These are phyloP conservation scores for Heliconius congener DNA, from an alignment of 1,140 invertebrate genomes.

Conservation along the genomic window DNA sequence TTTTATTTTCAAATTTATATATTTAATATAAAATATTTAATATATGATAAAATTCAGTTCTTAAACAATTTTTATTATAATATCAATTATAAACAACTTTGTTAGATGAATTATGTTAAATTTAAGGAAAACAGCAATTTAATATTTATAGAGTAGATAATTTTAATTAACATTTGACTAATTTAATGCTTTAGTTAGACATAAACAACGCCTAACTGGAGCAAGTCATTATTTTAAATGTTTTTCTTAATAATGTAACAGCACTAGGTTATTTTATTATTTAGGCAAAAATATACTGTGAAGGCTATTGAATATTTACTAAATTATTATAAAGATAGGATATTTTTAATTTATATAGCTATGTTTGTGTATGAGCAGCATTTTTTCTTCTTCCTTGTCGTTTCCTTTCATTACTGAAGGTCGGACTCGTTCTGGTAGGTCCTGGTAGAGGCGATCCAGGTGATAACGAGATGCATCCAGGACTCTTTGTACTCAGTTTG, in stretches of 20 bases:
- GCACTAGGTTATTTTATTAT: not conserved
- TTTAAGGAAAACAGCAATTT: not conserved
- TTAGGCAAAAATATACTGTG: not conserved
- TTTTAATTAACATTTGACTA: not conserved
- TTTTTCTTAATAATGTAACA: not conserved
- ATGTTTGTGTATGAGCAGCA: too few species aligned
- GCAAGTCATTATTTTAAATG: conserved; percentile 1
- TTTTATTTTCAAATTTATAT: too few species aligned
- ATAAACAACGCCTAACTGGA: conserved; percentile 4
- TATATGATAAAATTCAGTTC: too few species aligned
- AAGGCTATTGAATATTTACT: not conserved
- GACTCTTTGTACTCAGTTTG: too few species aligned
- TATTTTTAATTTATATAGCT: too few species aligned
- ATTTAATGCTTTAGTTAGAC: not conserved
- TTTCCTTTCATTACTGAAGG: too few species aligned
- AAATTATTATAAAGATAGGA: not conserved
- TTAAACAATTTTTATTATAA: not conserved
- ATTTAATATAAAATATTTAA: too few species aligned
- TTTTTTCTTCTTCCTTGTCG: too few species aligned
- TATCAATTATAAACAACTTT: not conserved
- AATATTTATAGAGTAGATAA: not conserved
- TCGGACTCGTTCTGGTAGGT: too few species aligned
- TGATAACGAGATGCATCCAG: too few species aligned
- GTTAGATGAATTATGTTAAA: not conserved
- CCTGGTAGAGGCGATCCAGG: too few species aligned